Conservation (phyloP, 2,113 vertebrate species). For the Daphoenositta chrysoptera region DNA sequence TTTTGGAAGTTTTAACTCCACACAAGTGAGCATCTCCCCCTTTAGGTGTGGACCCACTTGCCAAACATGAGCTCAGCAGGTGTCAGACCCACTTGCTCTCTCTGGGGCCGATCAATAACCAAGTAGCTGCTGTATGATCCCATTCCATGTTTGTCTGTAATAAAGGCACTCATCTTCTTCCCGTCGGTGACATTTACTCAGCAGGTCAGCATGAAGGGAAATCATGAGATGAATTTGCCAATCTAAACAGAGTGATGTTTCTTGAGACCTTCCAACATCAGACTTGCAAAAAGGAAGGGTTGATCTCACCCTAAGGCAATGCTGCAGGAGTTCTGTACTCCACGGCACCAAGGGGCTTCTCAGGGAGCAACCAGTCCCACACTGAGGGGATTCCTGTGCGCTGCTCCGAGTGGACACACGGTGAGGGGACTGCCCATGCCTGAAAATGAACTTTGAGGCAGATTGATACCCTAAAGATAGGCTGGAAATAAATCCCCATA, state of each 20-base stretch:
- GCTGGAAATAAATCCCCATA: too few relatives aligned
- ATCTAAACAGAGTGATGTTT: not conserved
- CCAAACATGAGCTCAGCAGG: not conserved
- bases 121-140: not conserved
- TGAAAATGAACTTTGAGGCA: not conserved
- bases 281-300: not conserved
- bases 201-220: not conserved
- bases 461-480: too few relatives aligned
- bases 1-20: not conserved
- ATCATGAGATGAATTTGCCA: not conserved
- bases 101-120: not conserved
- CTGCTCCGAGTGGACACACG: not conserved
- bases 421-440: not conserved
- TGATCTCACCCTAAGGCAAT: not conserved
- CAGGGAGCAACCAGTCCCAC: not conserved
- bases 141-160: not conserved
- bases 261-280: not conserved
- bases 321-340: not conserved
- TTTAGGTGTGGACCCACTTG: not conserved
- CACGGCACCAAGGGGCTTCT: not conserved
- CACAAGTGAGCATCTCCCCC: not conserved
- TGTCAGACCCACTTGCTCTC: not conserved
- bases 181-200: not conserved
- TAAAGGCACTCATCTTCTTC: not conserved
- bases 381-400: not conserved